phyloP scores from a whole-genome alignment of 35 echinoderm and acorn worm genomes.

The Lytechinus variegatus region DNA sequence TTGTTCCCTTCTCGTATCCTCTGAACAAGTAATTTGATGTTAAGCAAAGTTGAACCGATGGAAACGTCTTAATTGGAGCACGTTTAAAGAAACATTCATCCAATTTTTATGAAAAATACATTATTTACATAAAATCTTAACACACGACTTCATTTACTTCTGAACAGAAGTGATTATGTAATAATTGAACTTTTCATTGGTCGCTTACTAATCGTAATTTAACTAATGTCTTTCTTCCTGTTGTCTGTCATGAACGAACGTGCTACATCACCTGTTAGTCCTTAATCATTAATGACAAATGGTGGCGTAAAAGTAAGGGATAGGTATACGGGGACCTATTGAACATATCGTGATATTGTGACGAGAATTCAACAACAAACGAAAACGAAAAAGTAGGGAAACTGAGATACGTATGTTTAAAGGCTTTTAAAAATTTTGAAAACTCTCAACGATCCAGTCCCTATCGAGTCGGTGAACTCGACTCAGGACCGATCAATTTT shows the following conservation, averaged over 20 bases:
- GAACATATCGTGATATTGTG: too few relatives aligned
- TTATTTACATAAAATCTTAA: background rate
- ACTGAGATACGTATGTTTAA: too few relatives aligned
- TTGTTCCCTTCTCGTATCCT: background rate
- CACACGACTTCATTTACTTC: background rate
- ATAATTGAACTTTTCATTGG: background rate
- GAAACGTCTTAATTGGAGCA: too few relatives aligned
- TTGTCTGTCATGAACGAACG: background rate
- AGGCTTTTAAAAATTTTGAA: too few relatives aligned
- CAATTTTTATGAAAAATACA: background rate
- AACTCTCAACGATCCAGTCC: too few relatives aligned
- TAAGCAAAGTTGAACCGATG: background rate
- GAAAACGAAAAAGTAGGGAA: too few relatives aligned
- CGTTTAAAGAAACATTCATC: too few relatives aligned
- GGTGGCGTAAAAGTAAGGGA: too few relatives aligned
- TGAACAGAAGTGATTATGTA: background rate
- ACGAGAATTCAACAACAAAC: too few relatives aligned
- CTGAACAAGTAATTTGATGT: background rate
- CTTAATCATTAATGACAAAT: background rate
- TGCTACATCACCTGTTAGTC: background rate
- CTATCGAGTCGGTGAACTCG: too few relatives aligned
- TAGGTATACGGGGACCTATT: too few relatives aligned
- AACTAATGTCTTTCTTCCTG: background rate
- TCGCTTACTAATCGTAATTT: background rate
- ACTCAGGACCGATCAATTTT: too few relatives aligned